These are phyloP conservation scores for Griposia aprilina DNA, from an alignment of 2,888 invertebrate species.

Conservation along the genomic window DNA sequence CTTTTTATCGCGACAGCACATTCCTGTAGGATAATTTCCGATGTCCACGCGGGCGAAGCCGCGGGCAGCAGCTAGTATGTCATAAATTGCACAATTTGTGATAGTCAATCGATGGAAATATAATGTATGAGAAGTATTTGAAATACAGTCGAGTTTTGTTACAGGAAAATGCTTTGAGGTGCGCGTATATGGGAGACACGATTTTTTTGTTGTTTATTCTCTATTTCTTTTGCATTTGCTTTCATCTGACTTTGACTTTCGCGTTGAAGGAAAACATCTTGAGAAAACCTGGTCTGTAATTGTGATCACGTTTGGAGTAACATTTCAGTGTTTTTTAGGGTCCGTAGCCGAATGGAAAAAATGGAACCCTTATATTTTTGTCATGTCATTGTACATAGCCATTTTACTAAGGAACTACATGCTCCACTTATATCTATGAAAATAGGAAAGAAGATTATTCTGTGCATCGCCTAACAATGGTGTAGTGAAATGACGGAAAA, in stretches of 20 bases:
- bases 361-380: not conserved
- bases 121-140: not conserved
- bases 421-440: not conserved
- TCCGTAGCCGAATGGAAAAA: not conserved
- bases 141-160: not conserved
- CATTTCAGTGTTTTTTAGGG: not conserved
- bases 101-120: not conserved
- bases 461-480: not conserved
- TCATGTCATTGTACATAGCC: not conserved
- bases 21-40: no score
- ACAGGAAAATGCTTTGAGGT: not conserved
- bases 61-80: no score
- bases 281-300: not conserved
- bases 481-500: not conserved
- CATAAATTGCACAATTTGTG: constrained; percentile 1
- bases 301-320: not conserved
- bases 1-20: no score
- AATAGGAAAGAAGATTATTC: not conserved
- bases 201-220: not conserved
- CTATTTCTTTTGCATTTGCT: not conserved
- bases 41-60: no score
- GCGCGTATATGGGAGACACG: not conserved
- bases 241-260: not conserved
- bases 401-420: no score
- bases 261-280: not conserved